Conservation (phyloP, 2,888 invertebrate genomes). For the Prenolepis imparis region DNA sequence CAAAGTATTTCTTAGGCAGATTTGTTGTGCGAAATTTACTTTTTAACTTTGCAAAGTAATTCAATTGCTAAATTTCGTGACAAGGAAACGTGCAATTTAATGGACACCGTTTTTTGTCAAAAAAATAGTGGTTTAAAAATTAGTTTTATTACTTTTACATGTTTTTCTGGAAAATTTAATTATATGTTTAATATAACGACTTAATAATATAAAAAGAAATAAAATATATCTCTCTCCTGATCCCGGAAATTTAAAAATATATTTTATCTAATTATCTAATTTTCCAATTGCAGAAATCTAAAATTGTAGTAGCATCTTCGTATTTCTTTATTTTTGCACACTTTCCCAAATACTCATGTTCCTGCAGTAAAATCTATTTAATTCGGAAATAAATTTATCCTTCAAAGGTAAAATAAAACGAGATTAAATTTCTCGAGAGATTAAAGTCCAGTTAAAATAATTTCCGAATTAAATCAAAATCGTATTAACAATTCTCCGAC, state of each 20-base stretch:
- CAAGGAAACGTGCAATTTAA: conserved; percentile 7
- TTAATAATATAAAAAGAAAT: neutral
- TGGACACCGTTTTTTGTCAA: neutral
- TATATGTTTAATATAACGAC: conserved; percentile 1
- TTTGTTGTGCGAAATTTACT: neutral
- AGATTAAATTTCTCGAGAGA: neutral
- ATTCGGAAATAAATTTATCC: neutral
- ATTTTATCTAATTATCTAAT: conserved; percentile 1
- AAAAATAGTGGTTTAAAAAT: too few relatives aligned
- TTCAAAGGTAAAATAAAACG: neutral
- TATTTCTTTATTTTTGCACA: neutral
- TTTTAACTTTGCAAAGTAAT: conserved; percentile 11
- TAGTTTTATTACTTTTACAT: neutral
- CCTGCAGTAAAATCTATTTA: neutral
- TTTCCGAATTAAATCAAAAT: conserved; percentile 20
- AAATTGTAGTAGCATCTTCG: neutral
- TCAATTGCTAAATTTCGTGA: neutral
- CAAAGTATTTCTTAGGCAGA: conserved; percentile 28
- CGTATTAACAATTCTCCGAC: neutral
- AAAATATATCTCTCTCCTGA: neutral
- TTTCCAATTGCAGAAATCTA: neutral
- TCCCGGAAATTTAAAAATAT: neutral
- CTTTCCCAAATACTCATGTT: neutral
- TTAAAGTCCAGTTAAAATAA: conserved; percentile 26
- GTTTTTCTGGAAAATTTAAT: neutral